Evolutionary conservation across 37 sponge, comb jelly and placozoan genomes (phyloP).

Genomic region (Beroe forskalii): DNA sequence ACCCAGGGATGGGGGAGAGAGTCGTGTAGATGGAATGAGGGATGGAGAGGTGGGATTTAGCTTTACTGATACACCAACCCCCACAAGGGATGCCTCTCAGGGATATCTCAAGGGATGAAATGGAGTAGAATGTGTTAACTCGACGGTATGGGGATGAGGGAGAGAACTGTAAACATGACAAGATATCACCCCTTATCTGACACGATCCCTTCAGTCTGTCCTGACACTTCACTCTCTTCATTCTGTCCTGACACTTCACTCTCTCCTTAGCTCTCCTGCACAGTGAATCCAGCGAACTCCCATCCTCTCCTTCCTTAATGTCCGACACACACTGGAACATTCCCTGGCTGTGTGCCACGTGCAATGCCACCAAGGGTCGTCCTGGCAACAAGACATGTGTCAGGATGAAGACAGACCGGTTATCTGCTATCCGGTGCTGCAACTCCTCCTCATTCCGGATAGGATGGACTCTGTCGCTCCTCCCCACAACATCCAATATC

Average conservation of each 20-base stretch:
- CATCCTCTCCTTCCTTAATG: conserved; percentile 38
- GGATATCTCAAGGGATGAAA: conserved; percentile 40
- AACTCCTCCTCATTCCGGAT: neutral
- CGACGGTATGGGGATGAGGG: neutral
- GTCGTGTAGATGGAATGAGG: conserved; percentile 39
- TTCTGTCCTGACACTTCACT: neutral
- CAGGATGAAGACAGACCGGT: conserved; percentile 45
- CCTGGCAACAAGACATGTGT: conserved; percentile 1
- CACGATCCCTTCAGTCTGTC: neutral
- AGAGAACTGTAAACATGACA: neutral
- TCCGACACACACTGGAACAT: conserved; percentile 66
- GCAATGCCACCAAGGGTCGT: conserved; percentile 29
- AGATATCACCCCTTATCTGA: neutral
- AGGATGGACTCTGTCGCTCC: conserved; percentile 49
- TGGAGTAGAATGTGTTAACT: conserved; percentile 55
- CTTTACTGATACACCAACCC: conserved; percentile 65
- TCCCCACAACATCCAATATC: neutral
- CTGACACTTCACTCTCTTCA: neutral
- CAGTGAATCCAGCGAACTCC: neutral
- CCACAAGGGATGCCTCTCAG: conserved; percentile 49
- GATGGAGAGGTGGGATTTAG: neutral
- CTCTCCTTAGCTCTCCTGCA: neutral
- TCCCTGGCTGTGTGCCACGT: conserved; percentile 32
- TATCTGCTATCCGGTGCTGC: conserved; percentile 31
- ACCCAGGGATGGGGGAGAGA: conserved; percentile 45